phyloP scores from a whole-genome alignment of 2,888 invertebrate genomes.

The Hesperia comma region DNA sequence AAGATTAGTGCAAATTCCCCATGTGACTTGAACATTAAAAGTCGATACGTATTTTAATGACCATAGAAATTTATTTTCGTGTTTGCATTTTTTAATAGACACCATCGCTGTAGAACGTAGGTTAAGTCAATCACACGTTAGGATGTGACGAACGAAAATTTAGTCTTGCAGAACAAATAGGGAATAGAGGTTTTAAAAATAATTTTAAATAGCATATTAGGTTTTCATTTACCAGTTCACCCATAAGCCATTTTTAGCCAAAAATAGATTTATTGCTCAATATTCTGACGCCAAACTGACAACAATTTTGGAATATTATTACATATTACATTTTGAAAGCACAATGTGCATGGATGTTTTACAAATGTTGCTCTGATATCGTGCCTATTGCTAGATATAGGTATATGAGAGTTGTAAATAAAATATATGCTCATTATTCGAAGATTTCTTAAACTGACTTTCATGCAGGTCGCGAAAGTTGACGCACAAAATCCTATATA shows the following conservation, averaged over 20 bases:
- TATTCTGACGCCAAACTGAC: slow-evolving; percentile 46
- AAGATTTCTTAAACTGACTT: slow-evolving; percentile 42
- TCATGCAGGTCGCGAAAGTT: slow-evolving; percentile 38
- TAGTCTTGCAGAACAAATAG: slow-evolving; percentile 34
- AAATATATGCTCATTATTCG: slow-evolving; percentile 47
- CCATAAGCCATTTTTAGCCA: slow-evolving; percentile 58
- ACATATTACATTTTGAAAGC: slow-evolving; percentile 33
- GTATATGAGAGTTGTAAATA: slow-evolving; percentile 29
- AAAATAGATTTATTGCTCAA: slow-evolving; percentile 52
- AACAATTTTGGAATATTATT: slow-evolving; percentile 41
- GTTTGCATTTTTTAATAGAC: slow-evolving; percentile 19
- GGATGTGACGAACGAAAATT: slow-evolving; percentile 12
- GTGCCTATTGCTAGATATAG: slow-evolving; percentile 48
- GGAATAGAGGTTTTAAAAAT: slow-evolving; percentile 24
- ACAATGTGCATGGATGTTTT: slow-evolving; percentile 22
- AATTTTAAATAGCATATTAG: slow-evolving; percentile 22
- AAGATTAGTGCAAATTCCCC: slow-evolving; percentile 22
- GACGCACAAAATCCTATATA: slow-evolving; percentile 69
- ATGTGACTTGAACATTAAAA: slow-evolving; percentile 19
- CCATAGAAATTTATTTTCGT: slow-evolving; percentile 1
- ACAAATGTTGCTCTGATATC: slow-evolving; percentile 33
- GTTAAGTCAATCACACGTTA: slow-evolving; percentile 16
- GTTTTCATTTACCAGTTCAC: slow-evolving; percentile 27
- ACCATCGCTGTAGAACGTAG: slow-evolving; percentile 15
- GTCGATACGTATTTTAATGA: slow-evolving; percentile 1